Evolutionary conservation across 2,113 vertebrate species (phyloP).

Genomic region (Empidonax traillii): DNA sequence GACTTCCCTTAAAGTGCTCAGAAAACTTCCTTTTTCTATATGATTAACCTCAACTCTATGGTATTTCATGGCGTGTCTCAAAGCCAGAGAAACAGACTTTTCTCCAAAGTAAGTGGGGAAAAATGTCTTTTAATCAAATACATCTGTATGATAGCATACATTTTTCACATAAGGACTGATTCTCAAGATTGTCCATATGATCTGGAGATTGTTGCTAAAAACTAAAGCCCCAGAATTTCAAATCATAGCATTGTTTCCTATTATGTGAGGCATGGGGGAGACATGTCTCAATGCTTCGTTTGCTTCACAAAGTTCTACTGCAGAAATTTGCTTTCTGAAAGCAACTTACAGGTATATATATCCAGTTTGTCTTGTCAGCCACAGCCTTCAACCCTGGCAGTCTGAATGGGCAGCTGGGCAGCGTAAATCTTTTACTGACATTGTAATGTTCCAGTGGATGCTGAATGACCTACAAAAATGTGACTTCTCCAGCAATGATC

Average conservation of each 20-base stretch:
- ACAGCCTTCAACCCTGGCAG: background rate
- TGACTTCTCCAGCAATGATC: background rate
- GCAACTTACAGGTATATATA: background rate
- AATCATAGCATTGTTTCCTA: background rate
- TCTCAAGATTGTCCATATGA: background rate
- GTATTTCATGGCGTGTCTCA: background rate
- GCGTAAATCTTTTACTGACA: background rate
- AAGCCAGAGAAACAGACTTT: background rate
- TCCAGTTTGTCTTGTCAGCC: background rate
- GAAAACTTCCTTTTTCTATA: background rate
- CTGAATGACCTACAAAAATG: background rate
- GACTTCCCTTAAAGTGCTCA: background rate
- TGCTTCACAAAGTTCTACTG: background rate
- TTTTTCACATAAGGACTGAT: background rate
- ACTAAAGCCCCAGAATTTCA: background rate
- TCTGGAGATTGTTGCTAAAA: background rate
- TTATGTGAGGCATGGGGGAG: background rate
- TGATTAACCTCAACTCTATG: background rate
- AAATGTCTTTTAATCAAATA: background rate
- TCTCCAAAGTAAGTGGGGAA: background rate
- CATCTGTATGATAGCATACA: background rate
- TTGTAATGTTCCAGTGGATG: background rate
- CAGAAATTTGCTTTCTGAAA: background rate
- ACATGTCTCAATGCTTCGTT: background rate
- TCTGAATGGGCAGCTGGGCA: background rate